A percentile compares a stretch with the other conserved stretches of the same genome.
These are phyloP conservation scores for Rhineura floridana DNA, from an alignment of 2,113 vertebrate genomes.

Conservation along the genomic window DNA sequence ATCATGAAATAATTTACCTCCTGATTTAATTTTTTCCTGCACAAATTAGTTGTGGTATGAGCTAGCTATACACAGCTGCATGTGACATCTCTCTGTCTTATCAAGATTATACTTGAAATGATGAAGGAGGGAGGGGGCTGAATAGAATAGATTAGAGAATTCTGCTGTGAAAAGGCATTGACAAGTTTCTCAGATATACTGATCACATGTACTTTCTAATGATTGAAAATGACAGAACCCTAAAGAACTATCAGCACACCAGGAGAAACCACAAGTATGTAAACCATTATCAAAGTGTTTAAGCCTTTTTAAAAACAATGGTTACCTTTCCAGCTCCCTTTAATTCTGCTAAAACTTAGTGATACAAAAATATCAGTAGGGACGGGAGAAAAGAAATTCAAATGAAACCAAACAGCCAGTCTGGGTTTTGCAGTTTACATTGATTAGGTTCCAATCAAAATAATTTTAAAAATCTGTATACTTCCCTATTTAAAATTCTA, in stretches of 20 bases:
- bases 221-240: slow-evolving; percentile 78
- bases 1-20: slow-evolving; percentile 98
- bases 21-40: slow-evolving; percentile 97
- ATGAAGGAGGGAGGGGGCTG: slow-evolving; percentile 54
- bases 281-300: slow-evolving; percentile 64
- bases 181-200: slow-evolving; percentile 84
- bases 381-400: not conserved
- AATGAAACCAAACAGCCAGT: slow-evolving; percentile 10
- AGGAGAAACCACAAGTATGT: slow-evolving; percentile 62
- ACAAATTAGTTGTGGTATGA: slow-evolving; percentile 85
- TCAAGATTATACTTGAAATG: slow-evolving; percentile 79
- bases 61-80: slow-evolving; percentile 77
- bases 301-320: slow-evolving; percentile 68
- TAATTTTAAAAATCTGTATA: slow-evolving; percentile 24
- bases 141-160: slow-evolving; percentile 73
- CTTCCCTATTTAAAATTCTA: slow-evolving; percentile 27
- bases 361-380: slow-evolving; percentile 34
- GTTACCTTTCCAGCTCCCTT: slow-evolving; percentile 46
- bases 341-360: slow-evolving; percentile 34
- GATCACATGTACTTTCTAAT: slow-evolving; percentile 72
- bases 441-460: slow-evolving; percentile 1
- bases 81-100: slow-evolving; percentile 75
- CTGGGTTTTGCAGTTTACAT: not conserved
- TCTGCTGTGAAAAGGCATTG: slow-evolving; percentile 75
- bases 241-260: slow-evolving; percentile 71